Evolutionary conservation across 2,888 invertebrate genomes (phyloP), one percentile per base, ranked within the genome.

Genomic region (Acleris cristana): DNA sequence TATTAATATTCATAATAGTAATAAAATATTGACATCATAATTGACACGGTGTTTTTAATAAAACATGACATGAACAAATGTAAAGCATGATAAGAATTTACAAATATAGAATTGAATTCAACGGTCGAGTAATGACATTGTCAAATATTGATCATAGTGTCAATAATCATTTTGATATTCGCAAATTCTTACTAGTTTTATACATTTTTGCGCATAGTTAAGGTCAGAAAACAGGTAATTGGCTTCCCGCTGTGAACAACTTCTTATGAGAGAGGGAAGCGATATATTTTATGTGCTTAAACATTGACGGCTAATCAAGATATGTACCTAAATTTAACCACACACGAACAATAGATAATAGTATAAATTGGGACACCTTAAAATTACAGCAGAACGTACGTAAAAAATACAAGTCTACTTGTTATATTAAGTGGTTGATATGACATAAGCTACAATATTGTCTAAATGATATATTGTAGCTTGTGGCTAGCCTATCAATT

Each of bases 71-170:
- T 12, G n/a, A 23, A 58, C 57, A 23, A 48, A 58, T 58, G 45
- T 48, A 16, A 45, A 45, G 48, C 58, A 48, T 18, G 26, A 26
- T 45, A n/a, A 48, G 16, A n/a, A 5, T 48, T 48, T 48, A 2
- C 48, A 48, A n/a, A 18, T 8, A 48, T n/a, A 48, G 16, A 48
- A n/a, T 48, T 48, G 2, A 18, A 8, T n/a, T 18, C 48, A n/a
- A 48, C 48, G 48, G 7, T 48, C 48, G 49, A 62, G 8, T 49
- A 49, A 63, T 63, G 61, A 45, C 19, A 30, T 10, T 52, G 65
- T 56, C 65, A 51, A 52, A 52, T 57, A 57, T 51, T 56, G 44
- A 56, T 55, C 44, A 57, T 52, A 23, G 34, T 56, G 26, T 56
- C 56, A 45, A 56, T 26, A 21, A 44, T 56, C n/a, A 61, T 45